phyloP scores from a whole-genome alignment of 2,888 invertebrate genomes.

The Lasioglossum villosulum region DNA sequence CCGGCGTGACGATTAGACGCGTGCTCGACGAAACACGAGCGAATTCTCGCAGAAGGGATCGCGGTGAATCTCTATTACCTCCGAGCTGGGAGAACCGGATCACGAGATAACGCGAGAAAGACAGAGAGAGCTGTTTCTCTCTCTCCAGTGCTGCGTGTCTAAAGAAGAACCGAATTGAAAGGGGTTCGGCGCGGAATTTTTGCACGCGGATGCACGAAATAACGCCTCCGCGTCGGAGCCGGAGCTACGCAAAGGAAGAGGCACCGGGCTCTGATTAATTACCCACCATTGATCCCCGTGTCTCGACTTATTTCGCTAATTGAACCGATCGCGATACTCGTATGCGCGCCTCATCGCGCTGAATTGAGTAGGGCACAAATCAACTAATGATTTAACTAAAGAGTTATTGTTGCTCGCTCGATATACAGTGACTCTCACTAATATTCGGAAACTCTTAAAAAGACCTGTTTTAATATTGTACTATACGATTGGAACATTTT shows the following conservation, averaged over 20 bases:
- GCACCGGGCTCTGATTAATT: neutral
- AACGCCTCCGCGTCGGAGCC: neutral
- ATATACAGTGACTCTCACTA: no score
- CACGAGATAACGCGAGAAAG: conserved; percentile 2
- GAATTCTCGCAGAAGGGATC: conserved; percentile 50
- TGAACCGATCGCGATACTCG: neutral
- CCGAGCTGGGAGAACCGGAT: neutral
- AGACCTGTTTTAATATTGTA: no score
- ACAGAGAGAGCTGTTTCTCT: no score
- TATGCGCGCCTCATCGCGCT: neutral
- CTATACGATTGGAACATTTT: no score
- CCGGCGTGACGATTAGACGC: conserved; percentile 68
- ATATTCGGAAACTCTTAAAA: no score
- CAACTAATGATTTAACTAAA: no score
- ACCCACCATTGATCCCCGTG: neutral
- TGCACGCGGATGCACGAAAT: neutral
- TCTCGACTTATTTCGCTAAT: neutral
- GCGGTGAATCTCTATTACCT: conserved; percentile 52
- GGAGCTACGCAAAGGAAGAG: neutral
- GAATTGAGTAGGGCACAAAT: no score
- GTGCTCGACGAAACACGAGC: conserved; percentile 55
- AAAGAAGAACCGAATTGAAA: neutral
- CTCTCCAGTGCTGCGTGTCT: neutral
- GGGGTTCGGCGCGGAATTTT: neutral
- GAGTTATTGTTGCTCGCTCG: no score